Conservation (phyloP, 2,888 invertebrate species). For the Apamea epomidion region DNA sequence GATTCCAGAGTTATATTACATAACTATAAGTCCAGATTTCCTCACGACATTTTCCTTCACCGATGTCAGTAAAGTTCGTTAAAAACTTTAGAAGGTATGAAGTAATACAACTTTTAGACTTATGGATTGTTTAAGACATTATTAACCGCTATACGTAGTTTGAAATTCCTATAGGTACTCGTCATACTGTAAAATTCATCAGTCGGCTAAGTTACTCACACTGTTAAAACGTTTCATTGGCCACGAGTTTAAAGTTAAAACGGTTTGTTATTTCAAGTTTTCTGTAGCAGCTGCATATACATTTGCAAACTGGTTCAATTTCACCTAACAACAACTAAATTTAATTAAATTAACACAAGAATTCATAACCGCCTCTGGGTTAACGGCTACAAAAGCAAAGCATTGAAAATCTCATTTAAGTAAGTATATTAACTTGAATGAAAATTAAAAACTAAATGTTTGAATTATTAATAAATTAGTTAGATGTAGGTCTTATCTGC, state of each 20-base stretch:
- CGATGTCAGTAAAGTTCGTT: background rate
- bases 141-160: background rate
- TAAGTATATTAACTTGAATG: slow-evolving; percentile 29
- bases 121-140: background rate
- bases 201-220: background rate
- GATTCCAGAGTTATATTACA: background rate
- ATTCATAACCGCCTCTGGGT: slow-evolving; percentile 42
- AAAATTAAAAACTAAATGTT: slow-evolving; percentile 24
- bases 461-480: background rate
- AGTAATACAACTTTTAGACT: background rate
- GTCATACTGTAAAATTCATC: background rate
- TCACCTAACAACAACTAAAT: slow-evolving; percentile 35
- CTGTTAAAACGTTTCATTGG: background rate
- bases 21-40: background rate
- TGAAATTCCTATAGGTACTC: background rate
- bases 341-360: slow-evolving; percentile 47
- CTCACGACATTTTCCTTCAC: background rate
- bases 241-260: slow-evolving; percentile 2
- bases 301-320: slow-evolving; percentile 43
- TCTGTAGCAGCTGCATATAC: slow-evolving; percentile 5
- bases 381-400: slow-evolving; percentile 36
- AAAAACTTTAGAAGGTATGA: background rate
- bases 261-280: slow-evolving; percentile 28
- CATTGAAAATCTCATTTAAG: slow-evolving; percentile 36
- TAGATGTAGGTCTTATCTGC: too few species aligned